Evolutionary conservation across 53 echinoderm and acorn worm species (phyloP), one percentile per base, ranked within the genome.

Genomic region (Apostichopus leukothele): DNA sequence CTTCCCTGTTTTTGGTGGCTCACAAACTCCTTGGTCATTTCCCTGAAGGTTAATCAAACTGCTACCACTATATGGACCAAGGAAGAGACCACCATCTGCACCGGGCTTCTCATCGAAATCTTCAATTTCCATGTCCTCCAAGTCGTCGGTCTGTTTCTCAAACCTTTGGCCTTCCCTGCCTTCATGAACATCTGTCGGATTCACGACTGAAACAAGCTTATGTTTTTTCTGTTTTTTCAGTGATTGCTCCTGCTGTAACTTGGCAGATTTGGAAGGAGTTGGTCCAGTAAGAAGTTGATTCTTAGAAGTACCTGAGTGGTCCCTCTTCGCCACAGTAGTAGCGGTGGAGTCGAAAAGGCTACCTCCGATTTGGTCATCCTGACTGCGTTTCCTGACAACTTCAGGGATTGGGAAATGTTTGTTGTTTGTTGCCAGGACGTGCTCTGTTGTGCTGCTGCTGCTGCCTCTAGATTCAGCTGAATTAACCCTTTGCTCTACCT

Each of bases 241-340:
- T 20, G 19, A 54, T 59, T n/a, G 16, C 51, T 81, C 81, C 5
- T 4, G 22, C 59, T 54, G 13, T 18, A 81, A 55, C 55, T 81
- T 81, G 51, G 81, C 81, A 81, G 39, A 22, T 52, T 81, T 81
- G 54, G 81, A 81, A n/a, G 81, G 81, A 52, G 81, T 59, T 6
- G 81, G 81, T 55, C 55, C 53, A 59, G 59, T 14, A 21, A 9
- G 10, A 54, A 57, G 54, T 7, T 6, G 18, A 21, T 81, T 23
- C 81, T 81, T 81, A 19, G n/a, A 55, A n/a, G 53, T 55, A 14
- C 81, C 81, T 18, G 21, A 81, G 59, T 81, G 60, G 22, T 81
- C 55, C 12, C 81, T 81, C 59, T 81, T 81, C 11, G 1, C 19
- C 59, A 81, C 8, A 71, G 13, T n/a, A 71, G 16, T 71, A n/a